These are phyloP conservation scores for Choristoneura fumiferana DNA, from an alignment of 1,140 invertebrate species.

Conservation along the genomic window DNA sequence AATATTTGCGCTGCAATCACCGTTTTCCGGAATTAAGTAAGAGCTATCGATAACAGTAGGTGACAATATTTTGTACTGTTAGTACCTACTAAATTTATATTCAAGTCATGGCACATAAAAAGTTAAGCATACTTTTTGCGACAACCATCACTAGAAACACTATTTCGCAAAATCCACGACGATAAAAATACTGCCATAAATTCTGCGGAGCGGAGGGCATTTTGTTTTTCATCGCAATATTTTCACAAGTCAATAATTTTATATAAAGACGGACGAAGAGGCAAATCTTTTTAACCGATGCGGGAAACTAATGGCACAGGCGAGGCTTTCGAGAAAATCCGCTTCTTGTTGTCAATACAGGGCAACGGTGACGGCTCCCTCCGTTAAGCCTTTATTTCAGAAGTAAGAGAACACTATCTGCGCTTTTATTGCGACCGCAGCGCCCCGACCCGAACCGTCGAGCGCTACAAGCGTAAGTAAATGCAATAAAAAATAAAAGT, in stretches of 20 bases:
- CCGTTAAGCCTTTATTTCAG: slow-evolving; percentile 74
- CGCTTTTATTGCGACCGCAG: slow-evolving; percentile 57
- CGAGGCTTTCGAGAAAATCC: slow-evolving; percentile 75
- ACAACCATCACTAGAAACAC: neutral
- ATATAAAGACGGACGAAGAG: slow-evolving; percentile 63
- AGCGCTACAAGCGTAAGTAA: slow-evolving; percentile 42
- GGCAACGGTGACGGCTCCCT: slow-evolving; percentile 68
- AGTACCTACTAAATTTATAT: too few relatives aligned
- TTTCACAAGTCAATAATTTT: slow-evolving; percentile 69
- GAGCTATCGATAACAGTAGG: too few relatives aligned
- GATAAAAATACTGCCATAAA: slow-evolving; percentile 14
- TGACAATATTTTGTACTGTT: too few relatives aligned
- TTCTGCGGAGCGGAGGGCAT: slow-evolving; percentile 19
- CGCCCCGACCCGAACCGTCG: slow-evolving; percentile 39
- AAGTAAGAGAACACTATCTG: slow-evolving; percentile 68
- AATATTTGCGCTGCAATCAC: neutral
- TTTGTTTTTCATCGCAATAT: slow-evolving; percentile 62
- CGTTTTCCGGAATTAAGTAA: neutral
- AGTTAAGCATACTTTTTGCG: too few relatives aligned
- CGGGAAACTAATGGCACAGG: slow-evolving; percentile 76
- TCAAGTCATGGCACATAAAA: too few relatives aligned
- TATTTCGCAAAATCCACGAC: neutral
- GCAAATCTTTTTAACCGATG: slow-evolving; percentile 76
- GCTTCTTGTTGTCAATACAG: slow-evolving; percentile 77
- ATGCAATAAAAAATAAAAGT: slow-evolving; percentile 41